These are phyloP conservation scores for Sinella curviseta DNA, from an alignment of 1,140 invertebrate genomes.

Conservation along the genomic window DNA sequence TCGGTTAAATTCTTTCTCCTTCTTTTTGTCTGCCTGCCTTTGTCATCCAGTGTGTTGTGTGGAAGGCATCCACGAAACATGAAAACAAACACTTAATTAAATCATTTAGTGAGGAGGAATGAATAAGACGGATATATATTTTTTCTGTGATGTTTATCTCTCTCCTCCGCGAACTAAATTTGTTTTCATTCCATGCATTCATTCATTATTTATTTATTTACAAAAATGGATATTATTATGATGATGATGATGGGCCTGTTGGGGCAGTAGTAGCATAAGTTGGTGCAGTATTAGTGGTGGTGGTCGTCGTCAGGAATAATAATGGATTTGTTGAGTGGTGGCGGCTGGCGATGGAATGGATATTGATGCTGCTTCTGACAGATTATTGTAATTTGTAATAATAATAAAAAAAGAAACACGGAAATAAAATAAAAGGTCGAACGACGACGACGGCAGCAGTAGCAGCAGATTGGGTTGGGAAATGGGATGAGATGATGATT, in stretches of 20 bases:
- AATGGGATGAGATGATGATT: too few species aligned
- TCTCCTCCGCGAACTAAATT: not conserved
- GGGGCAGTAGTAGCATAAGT: too few species aligned
- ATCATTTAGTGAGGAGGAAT: not conserved
- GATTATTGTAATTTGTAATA: constrained; percentile 10
- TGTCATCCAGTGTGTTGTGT: not conserved
- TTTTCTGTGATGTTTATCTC: not conserved
- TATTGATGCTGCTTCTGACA: constrained; percentile 11
- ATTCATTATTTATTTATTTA: not conserved
- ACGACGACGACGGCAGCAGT: not conserved
- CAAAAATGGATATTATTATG: too few species aligned
- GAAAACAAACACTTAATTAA: constrained; percentile 9
- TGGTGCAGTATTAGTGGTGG: too few species aligned
- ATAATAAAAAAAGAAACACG: not conserved
- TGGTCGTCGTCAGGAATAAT: too few species aligned
- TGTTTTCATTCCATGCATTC: not conserved
- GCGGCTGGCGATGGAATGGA: not conserved
- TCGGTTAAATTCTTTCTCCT: too few species aligned
- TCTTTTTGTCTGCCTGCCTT: not conserved
- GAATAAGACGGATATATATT: not conserved
- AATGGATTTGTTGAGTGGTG: not conserved
- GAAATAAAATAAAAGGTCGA: not conserved
- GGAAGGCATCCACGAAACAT: not conserved
- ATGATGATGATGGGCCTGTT: too few species aligned
- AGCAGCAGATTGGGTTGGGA: too few species aligned